Conservation (phyloP, 1,140 invertebrate genomes). For the Trinorchestia longiramus region DNA sequence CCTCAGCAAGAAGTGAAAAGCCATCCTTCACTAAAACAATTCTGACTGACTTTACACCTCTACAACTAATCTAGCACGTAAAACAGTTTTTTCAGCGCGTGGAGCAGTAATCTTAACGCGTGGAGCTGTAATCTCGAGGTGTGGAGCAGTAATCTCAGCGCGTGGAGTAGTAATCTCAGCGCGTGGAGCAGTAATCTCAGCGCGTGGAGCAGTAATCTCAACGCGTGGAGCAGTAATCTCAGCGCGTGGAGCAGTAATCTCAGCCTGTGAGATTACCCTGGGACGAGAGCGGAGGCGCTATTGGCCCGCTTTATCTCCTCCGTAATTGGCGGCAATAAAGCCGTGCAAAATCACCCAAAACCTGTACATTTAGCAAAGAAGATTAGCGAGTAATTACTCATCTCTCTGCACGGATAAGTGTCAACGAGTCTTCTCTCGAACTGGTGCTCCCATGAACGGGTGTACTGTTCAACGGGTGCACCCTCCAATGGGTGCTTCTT, state of each 20-base stretch:
- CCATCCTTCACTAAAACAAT: background rate
- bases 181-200: conserved; percentile 1
- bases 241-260: conserved; percentile 3
- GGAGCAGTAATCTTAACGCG: background rate
- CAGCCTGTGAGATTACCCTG: background rate
- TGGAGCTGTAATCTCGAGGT: background rate
- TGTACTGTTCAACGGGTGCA: background rate
- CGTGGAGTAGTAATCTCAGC: too few relatives aligned
- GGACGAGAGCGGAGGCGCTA: background rate
- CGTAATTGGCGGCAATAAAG: conserved; percentile 47
- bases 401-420: background rate
- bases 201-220: too few relatives aligned
- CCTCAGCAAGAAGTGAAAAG: background rate
- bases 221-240: background rate
- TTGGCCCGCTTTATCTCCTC: background rate
- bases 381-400: conserved; percentile 48
- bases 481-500: background rate
- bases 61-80: background rate
- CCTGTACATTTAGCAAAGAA: background rate
- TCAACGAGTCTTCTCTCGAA: background rate
- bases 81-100: too few relatives aligned
- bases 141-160: background rate
- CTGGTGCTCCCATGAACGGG: background rate
- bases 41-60: background rate
- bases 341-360: conserved; percentile 43